Conservation (phyloP, 2,797 vertebrate species). For the Catharus ustulatus region DNA sequence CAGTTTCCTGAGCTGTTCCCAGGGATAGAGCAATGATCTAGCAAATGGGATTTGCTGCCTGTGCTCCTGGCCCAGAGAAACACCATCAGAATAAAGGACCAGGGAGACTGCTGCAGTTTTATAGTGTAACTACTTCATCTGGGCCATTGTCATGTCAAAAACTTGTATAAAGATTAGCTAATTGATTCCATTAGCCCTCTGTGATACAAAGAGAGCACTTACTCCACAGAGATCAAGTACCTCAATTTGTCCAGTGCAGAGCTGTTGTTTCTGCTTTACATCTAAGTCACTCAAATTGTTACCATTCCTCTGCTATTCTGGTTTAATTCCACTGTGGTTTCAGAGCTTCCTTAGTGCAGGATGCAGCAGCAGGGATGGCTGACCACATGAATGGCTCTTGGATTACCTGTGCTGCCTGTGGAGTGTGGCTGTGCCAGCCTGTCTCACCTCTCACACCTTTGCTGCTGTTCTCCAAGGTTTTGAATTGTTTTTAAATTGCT, state of each 20-base stretch:
- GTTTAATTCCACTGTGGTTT: not conserved
- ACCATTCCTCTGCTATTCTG: not conserved
- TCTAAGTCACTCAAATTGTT: not conserved
- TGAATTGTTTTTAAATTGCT: not conserved
- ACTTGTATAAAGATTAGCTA: not conserved
- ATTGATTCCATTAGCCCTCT: not conserved
- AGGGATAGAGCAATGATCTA: not conserved
- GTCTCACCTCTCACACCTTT: not conserved
- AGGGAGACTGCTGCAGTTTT: not conserved
- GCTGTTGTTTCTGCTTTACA: not conserved
- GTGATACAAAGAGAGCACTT: not conserved
- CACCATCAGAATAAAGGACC: not conserved
- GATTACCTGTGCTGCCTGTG: not conserved
- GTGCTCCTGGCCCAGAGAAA: not conserved
- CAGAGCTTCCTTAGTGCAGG: not conserved
- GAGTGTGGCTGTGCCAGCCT: not conserved
- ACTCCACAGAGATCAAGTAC: not conserved
- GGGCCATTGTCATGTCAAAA: not conserved
- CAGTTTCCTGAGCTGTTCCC: not conserved
- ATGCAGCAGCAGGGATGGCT: not conserved
- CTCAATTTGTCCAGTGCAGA: not conserved
- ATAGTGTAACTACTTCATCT: not conserved
- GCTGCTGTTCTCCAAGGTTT: not conserved
- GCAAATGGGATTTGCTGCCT: not conserved
- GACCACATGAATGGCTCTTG: not conserved